Evolutionary conservation across 2,888 invertebrate species (phyloP).

Genomic region (Drosophila gaucha): DNA sequence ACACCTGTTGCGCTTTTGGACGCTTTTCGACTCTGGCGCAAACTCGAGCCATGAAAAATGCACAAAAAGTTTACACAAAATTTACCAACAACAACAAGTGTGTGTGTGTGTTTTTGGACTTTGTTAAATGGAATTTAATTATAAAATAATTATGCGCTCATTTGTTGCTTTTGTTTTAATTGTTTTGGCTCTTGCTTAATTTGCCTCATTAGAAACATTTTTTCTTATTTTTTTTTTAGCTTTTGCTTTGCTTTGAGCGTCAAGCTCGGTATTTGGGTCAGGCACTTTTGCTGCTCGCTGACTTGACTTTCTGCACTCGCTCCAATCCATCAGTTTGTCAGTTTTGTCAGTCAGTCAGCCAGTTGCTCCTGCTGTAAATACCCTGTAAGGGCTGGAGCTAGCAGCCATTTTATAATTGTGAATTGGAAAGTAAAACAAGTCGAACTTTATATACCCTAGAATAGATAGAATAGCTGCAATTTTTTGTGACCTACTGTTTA

Average conservation of each 20-base stretch:
- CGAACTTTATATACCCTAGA: too few species aligned
- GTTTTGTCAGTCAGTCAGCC: constrained; percentile 34
- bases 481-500: too few species aligned
- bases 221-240: constrained; percentile 16
- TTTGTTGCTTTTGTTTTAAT: constrained; percentile 73
- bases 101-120: constrained; percentile 41
- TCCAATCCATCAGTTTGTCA: constrained; percentile 34
- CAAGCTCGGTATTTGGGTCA: constrained; percentile 60
- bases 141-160: constrained; percentile 80
- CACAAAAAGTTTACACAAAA: constrained; percentile 56
- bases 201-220: constrained; percentile 75
- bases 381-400: too few species aligned
- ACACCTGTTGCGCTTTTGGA: constrained; percentile 72
- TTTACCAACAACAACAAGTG: constrained; percentile 34
- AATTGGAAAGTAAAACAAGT: too few species aligned
- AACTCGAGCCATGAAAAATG: constrained; percentile 49
- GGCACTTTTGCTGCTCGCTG: constrained; percentile 44
- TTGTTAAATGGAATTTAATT: constrained; percentile 79
- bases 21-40: constrained; percentile 41
- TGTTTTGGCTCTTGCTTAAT: constrained; percentile 77
- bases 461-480: too few species aligned
- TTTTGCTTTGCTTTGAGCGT: constrained; percentile 11
- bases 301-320: constrained; percentile 32
- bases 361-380: constrained; percentile 14
- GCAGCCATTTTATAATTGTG: too few species aligned